Percentiles rank a stretch among this genome's conserved stretches.
phyloP scores from a whole-genome alignment of 2,113 vertebrate species.

The Istiophorus platypterus region DNA sequence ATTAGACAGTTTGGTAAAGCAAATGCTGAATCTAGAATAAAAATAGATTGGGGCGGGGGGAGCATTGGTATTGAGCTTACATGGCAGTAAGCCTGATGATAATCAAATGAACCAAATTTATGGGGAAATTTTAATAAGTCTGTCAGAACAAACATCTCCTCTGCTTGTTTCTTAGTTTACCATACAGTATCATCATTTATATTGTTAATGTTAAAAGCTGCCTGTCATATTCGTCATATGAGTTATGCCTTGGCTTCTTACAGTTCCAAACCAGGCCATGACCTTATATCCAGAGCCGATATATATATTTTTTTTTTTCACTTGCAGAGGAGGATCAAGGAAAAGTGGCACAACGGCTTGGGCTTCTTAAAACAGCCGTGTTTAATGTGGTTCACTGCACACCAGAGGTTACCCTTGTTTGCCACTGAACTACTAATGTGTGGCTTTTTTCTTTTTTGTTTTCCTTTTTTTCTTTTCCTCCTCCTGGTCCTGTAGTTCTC shows the following conservation, averaged over 20 bases:
- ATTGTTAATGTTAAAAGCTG: not conserved
- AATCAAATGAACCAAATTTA: not conserved
- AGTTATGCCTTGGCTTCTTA: not conserved
- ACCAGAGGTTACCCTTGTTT: not conserved
- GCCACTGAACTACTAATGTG: not conserved
- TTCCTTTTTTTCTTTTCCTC: not conserved
- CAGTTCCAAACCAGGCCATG: not conserved
- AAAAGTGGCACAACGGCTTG: not conserved
- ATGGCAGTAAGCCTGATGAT: not conserved
- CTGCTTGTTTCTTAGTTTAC: not conserved
- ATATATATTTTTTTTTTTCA: not conserved
- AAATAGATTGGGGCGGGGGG: not conserved
- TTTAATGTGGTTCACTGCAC: constrained; percentile 13
- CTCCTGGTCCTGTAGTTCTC: not conserved
- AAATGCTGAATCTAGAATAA: constrained; percentile 19
- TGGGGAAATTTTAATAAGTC: not conserved
- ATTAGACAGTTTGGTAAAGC: constrained; percentile 51
- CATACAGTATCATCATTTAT: not conserved
- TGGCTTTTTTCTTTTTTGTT: not conserved
- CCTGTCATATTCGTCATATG: not conserved
- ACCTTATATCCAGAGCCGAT: constrained; percentile 9
- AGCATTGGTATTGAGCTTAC: constrained; percentile 5
- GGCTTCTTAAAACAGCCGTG: constrained; percentile 1
- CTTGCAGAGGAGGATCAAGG: not conserved
- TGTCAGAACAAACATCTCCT: not conserved